These are phyloP conservation scores for Palythoa heliodiscus DNA, from an alignment of 92 coral and sea anemone genomes.

Conservation along the genomic window DNA sequence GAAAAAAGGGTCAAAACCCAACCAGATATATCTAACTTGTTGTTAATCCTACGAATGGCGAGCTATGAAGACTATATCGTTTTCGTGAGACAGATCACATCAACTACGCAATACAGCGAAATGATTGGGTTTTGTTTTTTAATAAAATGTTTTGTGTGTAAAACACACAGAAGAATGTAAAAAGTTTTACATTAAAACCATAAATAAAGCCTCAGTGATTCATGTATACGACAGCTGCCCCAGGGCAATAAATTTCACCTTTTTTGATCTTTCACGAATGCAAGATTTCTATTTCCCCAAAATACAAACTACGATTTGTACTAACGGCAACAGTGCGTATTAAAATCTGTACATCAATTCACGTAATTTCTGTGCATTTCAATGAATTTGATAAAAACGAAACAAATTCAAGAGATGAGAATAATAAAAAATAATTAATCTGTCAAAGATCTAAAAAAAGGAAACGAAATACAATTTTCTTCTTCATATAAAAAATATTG, in stretches of 20 bases:
- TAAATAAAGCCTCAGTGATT: background rate
- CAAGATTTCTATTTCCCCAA: background rate
- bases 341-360: background rate
- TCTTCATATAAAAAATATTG: conserved; percentile 17
- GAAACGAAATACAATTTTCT: background rate
- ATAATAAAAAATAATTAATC: background rate
- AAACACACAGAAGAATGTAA: conserved; percentile 20
- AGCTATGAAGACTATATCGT: too few relatives aligned
- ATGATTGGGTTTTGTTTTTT: background rate
- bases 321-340: background rate
- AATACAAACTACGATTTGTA: background rate
- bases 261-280: background rate
- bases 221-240: conserved; percentile 1
- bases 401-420: background rate
- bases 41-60: too few relatives aligned
- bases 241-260: background rate
- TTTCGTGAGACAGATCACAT: too few relatives aligned
- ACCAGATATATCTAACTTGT: too few relatives aligned
- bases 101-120: too few relatives aligned
- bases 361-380: background rate
- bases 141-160: conserved; percentile 20
- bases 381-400: background rate
- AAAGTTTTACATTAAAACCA: conserved; percentile 9
- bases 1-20: too few relatives aligned
- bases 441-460: background rate